Conservation (phyloP, 2,888 invertebrate species). For the Pheosia gnoma region DNA sequence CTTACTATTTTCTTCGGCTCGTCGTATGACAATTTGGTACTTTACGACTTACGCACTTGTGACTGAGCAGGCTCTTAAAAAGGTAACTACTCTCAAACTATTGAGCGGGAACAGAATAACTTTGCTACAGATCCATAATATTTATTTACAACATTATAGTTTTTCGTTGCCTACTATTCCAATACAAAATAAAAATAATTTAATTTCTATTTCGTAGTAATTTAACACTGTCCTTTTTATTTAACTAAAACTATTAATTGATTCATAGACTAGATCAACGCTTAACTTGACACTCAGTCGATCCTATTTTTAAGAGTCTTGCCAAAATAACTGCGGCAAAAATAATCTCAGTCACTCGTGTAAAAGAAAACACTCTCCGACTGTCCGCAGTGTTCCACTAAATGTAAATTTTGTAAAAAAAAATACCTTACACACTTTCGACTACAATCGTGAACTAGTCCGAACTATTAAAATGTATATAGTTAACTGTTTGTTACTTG, state of each 20-base stretch:
- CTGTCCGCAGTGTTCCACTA: slow-evolving; percentile 60
- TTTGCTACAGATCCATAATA: background rate
- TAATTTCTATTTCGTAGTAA: too few species aligned
- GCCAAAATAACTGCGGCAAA: background rate
- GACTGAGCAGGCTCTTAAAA: slow-evolving; percentile 55
- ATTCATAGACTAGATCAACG: too few species aligned
- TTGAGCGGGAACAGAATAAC: slow-evolving; percentile 1
- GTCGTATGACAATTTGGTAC: slow-evolving; percentile 48
- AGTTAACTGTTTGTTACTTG: slow-evolving; percentile 84
- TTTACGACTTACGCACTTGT: slow-evolving; percentile 59
- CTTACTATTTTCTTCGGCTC: slow-evolving; percentile 64
- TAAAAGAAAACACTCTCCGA: slow-evolving; percentile 45
- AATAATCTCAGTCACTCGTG: slow-evolving; percentile 38
- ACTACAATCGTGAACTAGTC: slow-evolving; percentile 81
- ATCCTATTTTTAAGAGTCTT: background rate
- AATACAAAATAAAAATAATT: too few species aligned
- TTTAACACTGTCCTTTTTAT: too few species aligned
- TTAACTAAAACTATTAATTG: too few species aligned
- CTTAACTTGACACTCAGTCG: background rate
- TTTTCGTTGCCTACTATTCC: too few species aligned
- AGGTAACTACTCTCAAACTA: slow-evolving; percentile 38
- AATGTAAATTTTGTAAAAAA: slow-evolving; percentile 75
- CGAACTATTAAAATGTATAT: slow-evolving; percentile 80
- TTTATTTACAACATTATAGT: too few species aligned
- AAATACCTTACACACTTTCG: slow-evolving; percentile 60